A percentile compares a stretch with the other conserved stretches of the same genome.
These are phyloP conservation scores for Zonitis immaculata DNA, from an alignment of 2,888 invertebrate genomes.

Conservation along the genomic window DNA sequence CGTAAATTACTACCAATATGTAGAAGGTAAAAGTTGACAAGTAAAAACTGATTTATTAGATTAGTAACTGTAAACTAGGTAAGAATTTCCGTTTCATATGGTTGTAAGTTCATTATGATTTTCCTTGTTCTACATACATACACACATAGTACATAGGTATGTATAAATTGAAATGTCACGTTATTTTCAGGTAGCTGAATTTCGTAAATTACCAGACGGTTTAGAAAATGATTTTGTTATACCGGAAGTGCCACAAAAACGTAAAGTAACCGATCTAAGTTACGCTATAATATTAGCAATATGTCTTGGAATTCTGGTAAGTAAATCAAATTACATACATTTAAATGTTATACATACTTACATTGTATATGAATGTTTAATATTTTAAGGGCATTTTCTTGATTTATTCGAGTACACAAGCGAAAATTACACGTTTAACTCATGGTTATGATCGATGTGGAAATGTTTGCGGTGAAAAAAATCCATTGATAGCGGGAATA, in stretches of 20 bases:
- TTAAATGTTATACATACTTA: no score
- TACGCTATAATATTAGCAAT: slow-evolving; percentile 6
- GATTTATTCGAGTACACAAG: slow-evolving; percentile 43
- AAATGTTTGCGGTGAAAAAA: slow-evolving; percentile 54
- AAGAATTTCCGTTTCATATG: no score
- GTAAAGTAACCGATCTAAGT: slow-evolving; percentile 13
- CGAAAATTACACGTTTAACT: slow-evolving; percentile 53
- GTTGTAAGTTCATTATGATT: no score
- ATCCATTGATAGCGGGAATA: slow-evolving; percentile 28
- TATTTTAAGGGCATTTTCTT: slow-evolving; percentile 10
- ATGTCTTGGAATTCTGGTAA: slow-evolving; percentile 8
- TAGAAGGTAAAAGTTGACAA: no score
- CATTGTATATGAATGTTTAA: background rate
- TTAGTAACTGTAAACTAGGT: no score
- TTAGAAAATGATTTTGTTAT: slow-evolving; percentile 9
- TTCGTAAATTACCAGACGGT: slow-evolving; percentile 4
- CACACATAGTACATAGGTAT: no score
- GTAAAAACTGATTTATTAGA: no score
- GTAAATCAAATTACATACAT: no score
- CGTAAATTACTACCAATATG: no score
- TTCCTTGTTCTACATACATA: no score
- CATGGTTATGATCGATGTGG: slow-evolving; percentile 58
- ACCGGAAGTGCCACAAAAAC: slow-evolving; percentile 15
- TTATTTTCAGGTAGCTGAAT: slow-evolving; percentile 13
- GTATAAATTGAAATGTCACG: no score